phyloP scores from a whole-genome alignment of 2,797 vertebrate species.

The Pseudocheirus occidentalis region DNA sequence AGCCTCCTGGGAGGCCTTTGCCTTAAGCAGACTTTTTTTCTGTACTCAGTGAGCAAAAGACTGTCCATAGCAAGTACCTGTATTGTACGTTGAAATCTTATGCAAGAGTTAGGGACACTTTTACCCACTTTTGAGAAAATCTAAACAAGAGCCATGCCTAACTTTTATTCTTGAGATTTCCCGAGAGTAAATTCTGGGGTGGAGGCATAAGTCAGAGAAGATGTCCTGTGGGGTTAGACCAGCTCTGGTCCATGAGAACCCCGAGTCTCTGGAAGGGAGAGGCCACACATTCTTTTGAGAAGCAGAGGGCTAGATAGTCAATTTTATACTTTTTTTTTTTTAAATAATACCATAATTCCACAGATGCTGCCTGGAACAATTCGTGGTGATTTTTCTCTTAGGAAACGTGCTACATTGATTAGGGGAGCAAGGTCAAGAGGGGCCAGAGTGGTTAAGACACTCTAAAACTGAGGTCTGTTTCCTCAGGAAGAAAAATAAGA shows the following conservation, averaged over 20 bases:
- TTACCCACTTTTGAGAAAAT: background rate
- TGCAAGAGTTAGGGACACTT: background rate
- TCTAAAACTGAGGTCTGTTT: background rate
- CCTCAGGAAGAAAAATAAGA: background rate
- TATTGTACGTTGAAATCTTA: background rate
- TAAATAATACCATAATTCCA: constrained; percentile 57
- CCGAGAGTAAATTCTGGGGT: background rate
- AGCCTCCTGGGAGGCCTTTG: background rate
- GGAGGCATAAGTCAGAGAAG: background rate
- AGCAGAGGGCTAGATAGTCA: constrained; percentile 12
- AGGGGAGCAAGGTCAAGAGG: constrained; percentile 6
- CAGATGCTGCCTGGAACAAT: constrained; percentile 3
- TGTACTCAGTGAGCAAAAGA: background rate
- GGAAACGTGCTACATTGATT: constrained; percentile 13
- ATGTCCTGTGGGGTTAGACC: background rate
- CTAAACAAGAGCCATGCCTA: background rate
- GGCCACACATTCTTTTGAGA: constrained; percentile 27
- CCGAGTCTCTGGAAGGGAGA: background rate
- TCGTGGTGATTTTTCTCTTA: constrained; percentile 33
- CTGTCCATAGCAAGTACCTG: background rate
- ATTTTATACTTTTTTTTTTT: constrained; percentile 42
- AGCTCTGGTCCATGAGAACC: background rate
- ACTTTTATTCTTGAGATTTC: background rate
- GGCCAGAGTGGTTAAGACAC: background rate
- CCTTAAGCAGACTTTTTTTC: background rate